phyloP scores from a whole-genome alignment of 2,888 invertebrate genomes.

The Girardia tigrina region DNA sequence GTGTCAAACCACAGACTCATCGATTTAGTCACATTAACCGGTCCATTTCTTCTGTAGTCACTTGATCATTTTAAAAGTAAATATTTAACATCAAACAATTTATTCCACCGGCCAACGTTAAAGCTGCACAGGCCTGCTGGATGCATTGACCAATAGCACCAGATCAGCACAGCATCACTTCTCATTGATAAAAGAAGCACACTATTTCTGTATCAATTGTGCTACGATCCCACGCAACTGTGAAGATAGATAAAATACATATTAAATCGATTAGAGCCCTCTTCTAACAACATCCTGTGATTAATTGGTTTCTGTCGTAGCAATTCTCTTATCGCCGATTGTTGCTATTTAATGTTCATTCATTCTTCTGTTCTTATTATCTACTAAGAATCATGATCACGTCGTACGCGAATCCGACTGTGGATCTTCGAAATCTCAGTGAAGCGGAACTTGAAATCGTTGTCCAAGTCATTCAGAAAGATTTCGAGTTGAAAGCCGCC shows the following conservation, averaged over 20 bases:
- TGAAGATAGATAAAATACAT: neutral
- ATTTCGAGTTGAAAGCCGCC: slow-evolving; percentile 8
- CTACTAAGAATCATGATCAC: neutral
- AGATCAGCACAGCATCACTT: too few species aligned
- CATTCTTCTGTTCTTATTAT: neutral
- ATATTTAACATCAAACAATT: too few species aligned
- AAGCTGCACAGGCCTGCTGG: too few species aligned
- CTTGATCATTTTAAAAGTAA: too few species aligned
- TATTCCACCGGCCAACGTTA: too few species aligned
- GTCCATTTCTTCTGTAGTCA: too few species aligned
- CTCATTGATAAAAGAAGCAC: too few species aligned
- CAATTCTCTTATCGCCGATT: neutral
- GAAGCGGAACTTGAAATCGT: slow-evolving; percentile 4
- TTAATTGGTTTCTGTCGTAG: neutral
- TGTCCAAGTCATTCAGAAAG: slow-evolving; percentile 6
- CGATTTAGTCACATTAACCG: too few species aligned
- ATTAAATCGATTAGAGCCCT: neutral
- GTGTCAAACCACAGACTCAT: too few species aligned
- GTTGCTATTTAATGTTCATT: neutral
- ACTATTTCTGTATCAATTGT: too few species aligned
- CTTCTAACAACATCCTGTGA: neutral
- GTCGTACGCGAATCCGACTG: too few species aligned
- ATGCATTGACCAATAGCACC: too few species aligned
- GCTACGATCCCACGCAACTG: slow-evolving; percentile 13
- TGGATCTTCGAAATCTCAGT: slow-evolving; percentile 4